These are phyloP conservation scores for Eulemur macaco DNA, from an alignment of 2,113 vertebrate genomes.

Conservation along the genomic window DNA sequence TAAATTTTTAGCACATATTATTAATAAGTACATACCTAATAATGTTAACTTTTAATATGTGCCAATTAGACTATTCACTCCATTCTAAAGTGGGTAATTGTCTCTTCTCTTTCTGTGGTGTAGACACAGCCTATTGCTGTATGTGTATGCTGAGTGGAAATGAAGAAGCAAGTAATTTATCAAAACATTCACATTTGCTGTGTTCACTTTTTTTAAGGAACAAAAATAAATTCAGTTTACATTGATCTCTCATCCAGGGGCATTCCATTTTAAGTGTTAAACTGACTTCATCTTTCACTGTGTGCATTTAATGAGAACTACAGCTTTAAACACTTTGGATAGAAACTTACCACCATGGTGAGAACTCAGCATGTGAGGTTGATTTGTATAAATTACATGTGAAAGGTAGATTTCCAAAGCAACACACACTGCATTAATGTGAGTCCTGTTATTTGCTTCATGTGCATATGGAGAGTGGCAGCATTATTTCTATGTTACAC, in stretches of 20 bases:
- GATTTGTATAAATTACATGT: background rate
- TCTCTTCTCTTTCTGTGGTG: background rate
- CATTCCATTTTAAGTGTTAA: background rate
- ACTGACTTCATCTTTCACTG: background rate
- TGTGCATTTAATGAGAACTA: constrained; percentile 5
- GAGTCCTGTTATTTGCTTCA: background rate
- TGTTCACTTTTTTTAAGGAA: background rate
- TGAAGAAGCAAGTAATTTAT: background rate
- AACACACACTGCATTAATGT: background rate
- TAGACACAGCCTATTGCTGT: background rate
- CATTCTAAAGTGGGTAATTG: background rate
- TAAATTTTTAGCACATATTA: background rate
- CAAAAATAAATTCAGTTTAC: background rate
- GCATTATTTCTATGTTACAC: background rate
- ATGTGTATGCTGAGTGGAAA: background rate
- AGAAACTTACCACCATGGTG: background rate
- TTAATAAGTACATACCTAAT: background rate
- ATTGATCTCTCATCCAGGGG: background rate
- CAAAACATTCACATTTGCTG: background rate
- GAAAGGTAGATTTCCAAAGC: background rate
- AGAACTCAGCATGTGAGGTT: background rate
- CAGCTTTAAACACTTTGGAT: background rate
- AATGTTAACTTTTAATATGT: background rate
- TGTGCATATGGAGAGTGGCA: background rate
- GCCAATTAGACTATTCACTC: background rate